These are phyloP conservation scores for Sinocyclocheilus anophthalmus DNA, from an alignment of 2,113 vertebrate genomes.

Conservation along the genomic window DNA sequence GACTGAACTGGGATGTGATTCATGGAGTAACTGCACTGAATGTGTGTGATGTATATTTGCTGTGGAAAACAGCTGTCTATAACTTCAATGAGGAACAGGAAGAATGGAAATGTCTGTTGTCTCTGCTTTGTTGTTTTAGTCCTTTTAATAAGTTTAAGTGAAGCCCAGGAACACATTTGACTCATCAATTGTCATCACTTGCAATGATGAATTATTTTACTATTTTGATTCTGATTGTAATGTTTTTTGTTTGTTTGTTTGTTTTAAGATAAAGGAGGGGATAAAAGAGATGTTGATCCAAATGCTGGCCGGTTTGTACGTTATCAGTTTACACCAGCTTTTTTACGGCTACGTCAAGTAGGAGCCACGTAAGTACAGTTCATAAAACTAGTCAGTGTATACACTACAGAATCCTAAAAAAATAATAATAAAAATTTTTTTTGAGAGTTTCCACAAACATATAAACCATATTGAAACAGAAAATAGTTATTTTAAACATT, in stretches of 20 bases:
- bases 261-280: constrained; percentile 76
- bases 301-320: constrained; percentile 93
- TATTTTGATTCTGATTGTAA: not conserved
- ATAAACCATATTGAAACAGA: too few species aligned
- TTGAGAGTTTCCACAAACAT: too few species aligned
- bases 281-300: constrained; percentile 86
- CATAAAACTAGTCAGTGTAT: not conserved
- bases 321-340: constrained; percentile 95
- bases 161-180: not conserved
- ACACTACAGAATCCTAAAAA: not conserved
- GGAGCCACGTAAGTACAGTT: constrained; percentile 91
- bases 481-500: too few species aligned
- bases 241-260: not conserved
- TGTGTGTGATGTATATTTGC: not conserved
- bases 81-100: not conserved
- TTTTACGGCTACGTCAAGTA: constrained; percentile 92
- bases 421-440: too few species aligned
- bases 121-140: not conserved
- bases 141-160: not conserved
- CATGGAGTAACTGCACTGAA: not conserved
- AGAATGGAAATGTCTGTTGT: not conserved
- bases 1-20: not conserved
- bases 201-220: not conserved
- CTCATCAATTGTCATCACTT: not conserved
- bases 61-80: not conserved